Evolutionary conservation across 2,113 vertebrate species (phyloP), one percentile per base, ranked within the genome.

Genomic region (Nothoprocta perdicaria): DNA sequence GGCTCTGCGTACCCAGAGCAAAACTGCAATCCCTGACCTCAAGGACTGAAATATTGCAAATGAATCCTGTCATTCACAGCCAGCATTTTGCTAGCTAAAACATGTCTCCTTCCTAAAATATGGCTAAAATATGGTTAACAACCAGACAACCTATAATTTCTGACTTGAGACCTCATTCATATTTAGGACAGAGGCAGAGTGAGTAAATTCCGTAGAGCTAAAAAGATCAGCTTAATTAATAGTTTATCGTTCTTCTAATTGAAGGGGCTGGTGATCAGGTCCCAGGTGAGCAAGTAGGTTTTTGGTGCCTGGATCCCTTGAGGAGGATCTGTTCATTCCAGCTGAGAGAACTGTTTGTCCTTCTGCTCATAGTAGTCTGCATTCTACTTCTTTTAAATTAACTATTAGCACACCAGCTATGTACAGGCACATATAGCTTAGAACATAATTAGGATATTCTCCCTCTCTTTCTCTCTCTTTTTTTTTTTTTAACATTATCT

Each of bases 41-140:
- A 76, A 7, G 82, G 81, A 85, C 80, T 83, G 91, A 80, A 91
- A 90, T 69, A 91, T 90, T 94, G 91, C 89, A 93, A 94, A 91
- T 94, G 13, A 50, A 65, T 78, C 48, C 48, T 48, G 48, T 23
- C 48, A 23, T 48, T 48, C 48, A 48, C 48, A 48, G 48, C 21
- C 48, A 48, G 31, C 67, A 40, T 87, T 31, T 85, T 80, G 18
- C 57, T 84, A 45, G 45, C 66, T 93, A 79, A 91, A 93, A 91
- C 72, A 60, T 10, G 24, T 14, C 62, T 92, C 73, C 69, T 92
- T 81, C 57, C 65, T 48, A 48, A 48, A 48, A 22, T 48, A 48
- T 48, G 48, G 48, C 48, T 48, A 48, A 48, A 48, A 48, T 48
- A 48, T 23, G 21, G 48, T 48, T 48, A 48, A 43, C 62, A 72